Evolutionary conservation across 2,113 vertebrate genomes (phyloP).

Genomic region (Ia io): DNA sequence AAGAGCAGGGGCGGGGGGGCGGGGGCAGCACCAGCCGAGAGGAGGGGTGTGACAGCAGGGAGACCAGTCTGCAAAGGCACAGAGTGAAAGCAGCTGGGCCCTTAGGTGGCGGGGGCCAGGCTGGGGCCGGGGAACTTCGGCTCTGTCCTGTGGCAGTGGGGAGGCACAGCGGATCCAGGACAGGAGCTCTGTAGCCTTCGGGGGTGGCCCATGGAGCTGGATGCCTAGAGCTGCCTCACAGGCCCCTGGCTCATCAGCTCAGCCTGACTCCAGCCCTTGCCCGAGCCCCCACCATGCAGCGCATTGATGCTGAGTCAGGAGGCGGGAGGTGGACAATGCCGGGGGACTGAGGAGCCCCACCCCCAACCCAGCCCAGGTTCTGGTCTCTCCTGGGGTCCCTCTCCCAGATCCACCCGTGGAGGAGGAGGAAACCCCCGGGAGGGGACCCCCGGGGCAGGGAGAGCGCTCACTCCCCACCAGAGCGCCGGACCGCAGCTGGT

Average conservation of each 20-base stretch:
- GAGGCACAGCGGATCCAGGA: not conserved
- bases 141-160: not conserved
- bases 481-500: not conserved
- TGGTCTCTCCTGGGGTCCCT: not conserved
- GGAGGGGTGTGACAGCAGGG: not conserved
- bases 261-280: not conserved
- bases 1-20: not conserved
- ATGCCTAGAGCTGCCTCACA: not conserved
- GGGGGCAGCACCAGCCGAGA: not conserved
- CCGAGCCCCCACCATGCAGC: not conserved
- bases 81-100: not conserved
- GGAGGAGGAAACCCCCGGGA: not conserved
- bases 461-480: accelerated
- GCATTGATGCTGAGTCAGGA: not conserved
- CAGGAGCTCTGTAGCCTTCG: not conserved
- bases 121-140: not conserved
- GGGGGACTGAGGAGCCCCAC: not conserved
- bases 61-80: not conserved
- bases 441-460: not conserved
- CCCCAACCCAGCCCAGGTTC: not conserved
- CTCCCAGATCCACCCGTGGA: not conserved
- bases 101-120: not conserved
- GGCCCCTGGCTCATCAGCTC: not conserved
- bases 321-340: not conserved
- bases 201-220: not conserved